These are phyloP conservation scores for Galerucella calmariensis DNA, from an alignment of 2,888 invertebrate genomes.

Conservation along the genomic window DNA sequence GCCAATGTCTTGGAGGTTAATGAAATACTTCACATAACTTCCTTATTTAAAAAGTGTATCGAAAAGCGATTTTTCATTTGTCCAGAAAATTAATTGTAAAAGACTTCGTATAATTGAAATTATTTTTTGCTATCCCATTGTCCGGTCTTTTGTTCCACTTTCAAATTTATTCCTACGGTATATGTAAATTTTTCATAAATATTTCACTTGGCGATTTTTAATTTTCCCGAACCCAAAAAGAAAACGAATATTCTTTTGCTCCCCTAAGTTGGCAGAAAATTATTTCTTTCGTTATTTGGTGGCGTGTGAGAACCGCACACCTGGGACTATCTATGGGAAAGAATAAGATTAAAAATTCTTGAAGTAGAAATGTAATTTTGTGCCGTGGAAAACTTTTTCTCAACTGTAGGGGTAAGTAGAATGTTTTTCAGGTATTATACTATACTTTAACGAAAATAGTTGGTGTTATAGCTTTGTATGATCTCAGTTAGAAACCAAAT, in stretches of 20 bases:
- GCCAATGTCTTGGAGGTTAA: too few relatives aligned
- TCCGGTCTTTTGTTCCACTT: not conserved
- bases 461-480: too few relatives aligned
- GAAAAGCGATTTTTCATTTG: too few relatives aligned
- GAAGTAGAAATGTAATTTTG: conserved; percentile 44
- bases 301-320: conserved; percentile 49
- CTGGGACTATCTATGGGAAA: conserved; percentile 49
- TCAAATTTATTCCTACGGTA: conserved; percentile 9
- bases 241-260: conserved; percentile 37
- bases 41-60: too few relatives aligned
- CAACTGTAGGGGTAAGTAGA: conserved; percentile 9
- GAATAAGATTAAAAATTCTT: conserved; percentile 53
- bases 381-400: conserved; percentile 40
- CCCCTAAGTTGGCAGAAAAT: conserved; percentile 41
- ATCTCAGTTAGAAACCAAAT: too few relatives aligned
- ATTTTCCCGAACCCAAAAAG: conserved; percentile 33
- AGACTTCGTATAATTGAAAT: too few relatives aligned
- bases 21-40: too few relatives aligned
- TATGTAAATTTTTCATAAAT: conserved; percentile 3
- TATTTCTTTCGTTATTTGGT: conserved; percentile 45
- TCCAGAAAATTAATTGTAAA: too few relatives aligned
- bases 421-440: not conserved
- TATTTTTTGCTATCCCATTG: too few relatives aligned
- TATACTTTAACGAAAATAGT: too few relatives aligned
- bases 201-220: conserved; percentile 28